A percentile compares a stretch with the other conserved stretches of the same genome.
phyloP scores from a whole-genome alignment of 2,888 invertebrate species.

The Philereme vetulata region DNA sequence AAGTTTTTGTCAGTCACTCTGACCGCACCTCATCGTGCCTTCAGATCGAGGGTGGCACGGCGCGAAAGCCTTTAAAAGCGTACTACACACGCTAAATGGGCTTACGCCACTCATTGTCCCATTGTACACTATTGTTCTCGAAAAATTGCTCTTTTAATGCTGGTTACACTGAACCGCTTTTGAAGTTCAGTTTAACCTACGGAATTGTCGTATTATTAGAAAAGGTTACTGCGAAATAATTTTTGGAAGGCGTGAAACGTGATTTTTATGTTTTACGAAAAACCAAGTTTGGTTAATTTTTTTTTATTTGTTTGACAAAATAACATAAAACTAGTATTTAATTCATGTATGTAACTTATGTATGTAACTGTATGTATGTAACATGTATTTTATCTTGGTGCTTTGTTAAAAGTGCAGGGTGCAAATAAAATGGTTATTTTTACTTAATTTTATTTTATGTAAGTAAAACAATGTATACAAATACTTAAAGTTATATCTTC shows the following conservation, averaged over 20 bases:
- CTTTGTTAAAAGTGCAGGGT: no score
- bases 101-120: constrained; percentile 50
- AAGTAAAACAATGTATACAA: no score
- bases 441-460: no score
- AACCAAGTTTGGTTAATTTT: no score
- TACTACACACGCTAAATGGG: constrained; percentile 48
- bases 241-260: constrained; percentile 4
- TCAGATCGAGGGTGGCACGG: constrained; percentile 38
- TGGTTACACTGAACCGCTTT: constrained; percentile 39
- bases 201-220: constrained; percentile 16
- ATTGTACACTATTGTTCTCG: constrained; percentile 56
- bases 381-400: no score
- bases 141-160: constrained; percentile 46
- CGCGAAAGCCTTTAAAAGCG: constrained; percentile 53
- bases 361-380: no score
- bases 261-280: background rate
- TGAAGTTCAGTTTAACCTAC: constrained; percentile 38
- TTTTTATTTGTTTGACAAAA: no score
- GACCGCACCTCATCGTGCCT: constrained; percentile 18
- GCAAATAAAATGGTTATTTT: no score
- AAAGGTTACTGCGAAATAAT: constrained; percentile 16
- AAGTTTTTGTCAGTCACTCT: background rate
- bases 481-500: no score
- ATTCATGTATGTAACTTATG: no score
- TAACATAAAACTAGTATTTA: no score